Evolutionary conservation across 2,797 vertebrate species (phyloP), one percentile per base, ranked within the genome.

Genomic region (Nothura maculosa): DNA sequence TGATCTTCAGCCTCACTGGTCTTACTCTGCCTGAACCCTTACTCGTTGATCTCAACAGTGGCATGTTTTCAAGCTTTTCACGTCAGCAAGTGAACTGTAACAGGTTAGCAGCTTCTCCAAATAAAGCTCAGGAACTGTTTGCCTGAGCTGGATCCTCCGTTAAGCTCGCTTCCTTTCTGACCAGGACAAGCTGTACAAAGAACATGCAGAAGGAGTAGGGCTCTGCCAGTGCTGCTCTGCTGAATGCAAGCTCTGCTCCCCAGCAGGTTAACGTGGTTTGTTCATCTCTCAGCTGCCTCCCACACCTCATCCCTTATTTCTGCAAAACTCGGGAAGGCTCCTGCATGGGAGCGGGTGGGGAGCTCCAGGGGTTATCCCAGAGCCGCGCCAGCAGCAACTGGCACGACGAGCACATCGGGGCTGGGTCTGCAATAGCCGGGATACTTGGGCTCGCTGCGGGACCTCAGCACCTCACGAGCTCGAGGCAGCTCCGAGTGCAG

Each of bases 141-240:
- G 66, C 87, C 78, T 89, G 86, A 83, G 60, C 75, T 75, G 73
- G 73, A 83, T 87, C 81, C 90, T 90, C 81, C 81, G 66, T 90
- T 92, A 78, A 85, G 62, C 43, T 94, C 89, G 52, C 93, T 92
- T 95, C 84, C 66, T 94, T 94, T 95, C 76, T 91, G 64, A 89
- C 76, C 66, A 25, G 95, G 47, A 93, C 93, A 92, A 73, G 79
- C 73, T 83, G 89, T 94, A 75, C 88, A 45, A 87, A 83, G 55
- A 73, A 79, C 84, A 89, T 78, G 84, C 89, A n/a, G n/a, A n/a
- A n/a, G n/a, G n/a, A n/a, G 89, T 60, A 63, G 63, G 79, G 85
- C 79, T 85, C 43, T 90, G 94, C 66, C 83, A 90, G 80, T 69
- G 36, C 47, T 85, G 38, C 40, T 92, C 78, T 87, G 62, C 34